A percentile compares a stretch with the other conserved stretches of the same genome.
These are phyloP conservation scores for Tragelaphus buxtoni DNA, from an alignment of 2,113 vertebrate species.

Conservation along the genomic window DNA sequence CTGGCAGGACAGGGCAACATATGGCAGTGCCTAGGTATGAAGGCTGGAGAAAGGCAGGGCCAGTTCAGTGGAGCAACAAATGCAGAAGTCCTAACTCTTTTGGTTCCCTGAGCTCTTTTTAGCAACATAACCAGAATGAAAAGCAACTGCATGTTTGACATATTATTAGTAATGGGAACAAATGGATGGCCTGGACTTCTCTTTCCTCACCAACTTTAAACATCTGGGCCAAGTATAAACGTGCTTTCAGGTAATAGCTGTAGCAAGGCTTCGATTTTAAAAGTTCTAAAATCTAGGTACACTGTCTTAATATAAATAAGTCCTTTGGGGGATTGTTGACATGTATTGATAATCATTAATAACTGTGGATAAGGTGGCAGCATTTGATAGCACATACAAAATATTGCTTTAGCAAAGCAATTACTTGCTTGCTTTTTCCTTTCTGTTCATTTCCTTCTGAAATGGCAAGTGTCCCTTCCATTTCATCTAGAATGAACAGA, in stretches of 20 bases:
- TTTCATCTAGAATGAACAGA: background rate
- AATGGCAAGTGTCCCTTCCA: background rate
- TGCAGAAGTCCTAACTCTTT: background rate
- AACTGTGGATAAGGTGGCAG: background rate
- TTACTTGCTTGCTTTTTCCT: background rate
- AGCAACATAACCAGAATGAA: background rate
- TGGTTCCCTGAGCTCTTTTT: background rate
- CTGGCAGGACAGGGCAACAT: background rate
- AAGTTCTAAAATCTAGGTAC: background rate
- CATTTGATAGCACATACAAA: background rate
- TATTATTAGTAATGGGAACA: background rate
- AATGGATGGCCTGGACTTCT: background rate
- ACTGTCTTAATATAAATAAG: background rate
- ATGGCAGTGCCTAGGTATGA: background rate
- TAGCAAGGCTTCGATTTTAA: background rate
- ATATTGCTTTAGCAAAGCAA: background rate
- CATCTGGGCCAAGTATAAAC: background rate
- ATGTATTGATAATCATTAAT: background rate
- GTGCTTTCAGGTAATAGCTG: background rate
- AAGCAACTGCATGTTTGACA: background rate
- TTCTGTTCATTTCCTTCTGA: background rate
- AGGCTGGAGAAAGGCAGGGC: background rate
- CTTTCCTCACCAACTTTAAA: background rate
- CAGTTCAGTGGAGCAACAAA: background rate
- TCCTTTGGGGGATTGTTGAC: background rate